phyloP scores from a whole-genome alignment of 1,140 invertebrate genomes.

The Ruditapes philippinarum region DNA sequence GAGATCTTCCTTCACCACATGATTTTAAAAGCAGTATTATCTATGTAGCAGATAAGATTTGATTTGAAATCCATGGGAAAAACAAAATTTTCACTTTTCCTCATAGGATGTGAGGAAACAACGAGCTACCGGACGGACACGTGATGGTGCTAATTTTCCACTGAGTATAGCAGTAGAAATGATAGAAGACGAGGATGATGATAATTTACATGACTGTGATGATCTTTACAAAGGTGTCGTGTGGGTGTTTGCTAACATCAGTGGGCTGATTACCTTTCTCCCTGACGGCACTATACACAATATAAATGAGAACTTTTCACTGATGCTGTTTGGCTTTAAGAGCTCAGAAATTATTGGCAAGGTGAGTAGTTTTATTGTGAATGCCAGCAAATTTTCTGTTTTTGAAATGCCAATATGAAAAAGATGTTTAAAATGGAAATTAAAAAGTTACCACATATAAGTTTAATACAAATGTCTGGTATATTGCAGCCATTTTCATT shows the following conservation, averaged over 20 bases:
- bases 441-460: too few species aligned
- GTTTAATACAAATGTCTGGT: too few species aligned
- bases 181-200: constrained; percentile 42
- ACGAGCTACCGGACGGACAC: constrained; percentile 89
- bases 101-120: constrained; percentile 88
- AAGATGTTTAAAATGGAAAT: too few species aligned
- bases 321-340: constrained; percentile 90
- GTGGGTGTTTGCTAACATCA: constrained; percentile 90
- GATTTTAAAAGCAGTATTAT: too few species aligned
- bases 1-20: too few species aligned
- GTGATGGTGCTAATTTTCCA: constrained; percentile 89
- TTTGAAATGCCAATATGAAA: too few species aligned
- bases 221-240: constrained; percentile 79
- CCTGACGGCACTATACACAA: constrained; percentile 89
- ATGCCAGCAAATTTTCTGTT: too few species aligned
- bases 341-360: constrained; percentile 89
- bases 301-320: constrained; percentile 90
- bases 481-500: too few species aligned
- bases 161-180: constrained; percentile 88
- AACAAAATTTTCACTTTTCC: too few species aligned
- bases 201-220: constrained; percentile 32
- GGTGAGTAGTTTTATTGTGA: too few species aligned
- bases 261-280: constrained; percentile 90
- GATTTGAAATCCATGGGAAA: too few species aligned
- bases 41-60: too few species aligned